Conservation (phyloP, 2,888 invertebrate genomes). For the Eledone cirrhosa region DNA sequence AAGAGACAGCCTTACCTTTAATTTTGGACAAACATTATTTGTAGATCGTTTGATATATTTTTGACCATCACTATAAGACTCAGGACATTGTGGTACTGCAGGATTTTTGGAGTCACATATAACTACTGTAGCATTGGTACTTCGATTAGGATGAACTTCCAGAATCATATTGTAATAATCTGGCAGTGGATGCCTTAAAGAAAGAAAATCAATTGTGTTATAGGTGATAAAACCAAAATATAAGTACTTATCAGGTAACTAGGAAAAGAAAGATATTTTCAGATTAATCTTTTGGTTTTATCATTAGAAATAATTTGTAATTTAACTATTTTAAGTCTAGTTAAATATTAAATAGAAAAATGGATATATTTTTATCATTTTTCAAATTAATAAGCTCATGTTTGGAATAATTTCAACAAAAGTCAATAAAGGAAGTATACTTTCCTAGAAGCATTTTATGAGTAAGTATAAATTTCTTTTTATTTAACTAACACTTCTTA, state of each 20-base stretch:
- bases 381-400: too few relatives aligned
- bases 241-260: background rate
- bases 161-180: conserved; percentile 62
- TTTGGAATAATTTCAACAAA: too few relatives aligned
- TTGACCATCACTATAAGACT: conserved; percentile 54
- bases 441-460: too few relatives aligned
- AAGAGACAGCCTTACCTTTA: conserved; percentile 37
- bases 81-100: conserved; percentile 52
- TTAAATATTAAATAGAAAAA: too few relatives aligned
- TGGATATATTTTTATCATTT: too few relatives aligned
- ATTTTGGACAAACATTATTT: conserved; percentile 54
- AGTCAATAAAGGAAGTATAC: too few relatives aligned
- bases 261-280: background rate
- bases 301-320: background rate
- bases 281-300: background rate
- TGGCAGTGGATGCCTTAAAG: conserved; percentile 59
- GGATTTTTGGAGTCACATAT: conserved; percentile 57
- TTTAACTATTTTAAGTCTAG: background rate
- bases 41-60: conserved; percentile 51
- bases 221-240: too few relatives aligned
- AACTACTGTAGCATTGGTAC: conserved; percentile 51
- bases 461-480: too few relatives aligned
- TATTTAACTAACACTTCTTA: too few relatives aligned
- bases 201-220: background rate
- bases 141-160: conserved; percentile 52